phyloP scores from a whole-genome alignment of 1,140 invertebrate genomes.

The Diorhabda carinulata region DNA sequence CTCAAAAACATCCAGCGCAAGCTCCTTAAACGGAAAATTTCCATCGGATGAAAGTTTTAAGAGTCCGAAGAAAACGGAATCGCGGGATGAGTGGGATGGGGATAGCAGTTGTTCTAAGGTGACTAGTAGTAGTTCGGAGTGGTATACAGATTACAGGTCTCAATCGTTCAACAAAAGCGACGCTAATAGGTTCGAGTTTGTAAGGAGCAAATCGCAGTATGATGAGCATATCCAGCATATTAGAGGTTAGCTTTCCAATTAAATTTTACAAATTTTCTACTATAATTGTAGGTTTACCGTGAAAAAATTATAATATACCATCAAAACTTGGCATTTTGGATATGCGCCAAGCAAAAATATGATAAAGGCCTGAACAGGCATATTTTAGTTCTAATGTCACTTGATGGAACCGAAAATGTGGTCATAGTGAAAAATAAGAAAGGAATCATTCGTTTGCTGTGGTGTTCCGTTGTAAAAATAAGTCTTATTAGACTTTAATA shows the following conservation, averaged over 20 bases:
- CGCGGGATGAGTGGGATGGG: slow-evolving; percentile 34
- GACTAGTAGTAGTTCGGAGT: slow-evolving; percentile 49
- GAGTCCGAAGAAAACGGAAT: slow-evolving; percentile 35
- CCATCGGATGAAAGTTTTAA: slow-evolving; percentile 58
- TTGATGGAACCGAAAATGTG: too few relatives aligned
- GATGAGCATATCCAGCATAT: slow-evolving; percentile 83
- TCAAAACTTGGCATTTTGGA: too few relatives aligned
- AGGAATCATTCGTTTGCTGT: too few relatives aligned
- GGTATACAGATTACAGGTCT: slow-evolving; percentile 58
- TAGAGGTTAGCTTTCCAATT: slow-evolving; percentile 61
- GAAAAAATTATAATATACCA: too few relatives aligned
- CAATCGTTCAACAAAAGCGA: slow-evolving; percentile 54
- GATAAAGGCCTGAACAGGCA: too few relatives aligned
- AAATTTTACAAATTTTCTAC: too few relatives aligned
- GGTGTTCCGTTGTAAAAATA: too few relatives aligned
- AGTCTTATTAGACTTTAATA: too few relatives aligned
- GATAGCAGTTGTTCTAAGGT: slow-evolving; percentile 38
- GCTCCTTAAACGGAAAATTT: slow-evolving; percentile 49
- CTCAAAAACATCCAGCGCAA: slow-evolving; percentile 50
- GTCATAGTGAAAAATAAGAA: too few relatives aligned
- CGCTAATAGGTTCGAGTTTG: slow-evolving; percentile 49
- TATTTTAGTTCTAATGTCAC: too few relatives aligned
- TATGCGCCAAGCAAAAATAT: too few relatives aligned
- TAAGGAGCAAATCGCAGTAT: slow-evolving; percentile 71
- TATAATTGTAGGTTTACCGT: too few relatives aligned